These are phyloP conservation scores for Nemapogon koenigi DNA, from an alignment of 2,888 invertebrate species.

Conservation along the genomic window DNA sequence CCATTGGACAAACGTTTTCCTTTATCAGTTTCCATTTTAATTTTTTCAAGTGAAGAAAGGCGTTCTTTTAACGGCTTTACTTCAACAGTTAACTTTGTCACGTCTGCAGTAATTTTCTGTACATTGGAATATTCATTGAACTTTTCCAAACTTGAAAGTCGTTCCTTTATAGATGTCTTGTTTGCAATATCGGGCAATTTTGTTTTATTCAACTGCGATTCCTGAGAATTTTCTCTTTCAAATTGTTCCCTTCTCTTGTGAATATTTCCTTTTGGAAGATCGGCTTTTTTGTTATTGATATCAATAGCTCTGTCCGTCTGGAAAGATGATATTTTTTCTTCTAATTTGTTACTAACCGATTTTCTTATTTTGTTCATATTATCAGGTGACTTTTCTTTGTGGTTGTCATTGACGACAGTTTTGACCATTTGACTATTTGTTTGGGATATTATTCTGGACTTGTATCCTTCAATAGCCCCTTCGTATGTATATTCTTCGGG, in stretches of 20 bases:
- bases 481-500: slow-evolving; percentile 86
- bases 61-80: slow-evolving; percentile 70
- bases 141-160: slow-evolving; percentile 73
- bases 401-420: slow-evolving; percentile 46
- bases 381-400: slow-evolving; percentile 53
- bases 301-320: slow-evolving; percentile 51
- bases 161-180: slow-evolving; percentile 75
- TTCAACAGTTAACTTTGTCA: slow-evolving; percentile 63
- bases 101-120: slow-evolving; percentile 50
- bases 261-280: slow-evolving; percentile 82
- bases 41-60: slow-evolving; percentile 68
- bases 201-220: slow-evolving; percentile 53
- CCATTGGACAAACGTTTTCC: slow-evolving; percentile 49
- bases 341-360: slow-evolving; percentile 64
- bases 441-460: slow-evolving; percentile 75
- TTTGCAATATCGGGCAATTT: slow-evolving; percentile 69
- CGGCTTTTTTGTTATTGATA: slow-evolving; percentile 58
- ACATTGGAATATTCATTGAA: slow-evolving; percentile 61
- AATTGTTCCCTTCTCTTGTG: slow-evolving; percentile 84
- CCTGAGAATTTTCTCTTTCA: slow-evolving; percentile 70
- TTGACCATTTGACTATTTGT: slow-evolving; percentile 54
- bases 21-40: slow-evolving; percentile 55
- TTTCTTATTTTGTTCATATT: slow-evolving; percentile 55
- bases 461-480: slow-evolving; percentile 86
- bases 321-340: slow-evolving; percentile 68